Evolutionary conservation across 2,113 vertebrate genomes (phyloP), one percentile per base, ranked within the genome.

Genomic region (Etheostoma spectabile): DNA sequence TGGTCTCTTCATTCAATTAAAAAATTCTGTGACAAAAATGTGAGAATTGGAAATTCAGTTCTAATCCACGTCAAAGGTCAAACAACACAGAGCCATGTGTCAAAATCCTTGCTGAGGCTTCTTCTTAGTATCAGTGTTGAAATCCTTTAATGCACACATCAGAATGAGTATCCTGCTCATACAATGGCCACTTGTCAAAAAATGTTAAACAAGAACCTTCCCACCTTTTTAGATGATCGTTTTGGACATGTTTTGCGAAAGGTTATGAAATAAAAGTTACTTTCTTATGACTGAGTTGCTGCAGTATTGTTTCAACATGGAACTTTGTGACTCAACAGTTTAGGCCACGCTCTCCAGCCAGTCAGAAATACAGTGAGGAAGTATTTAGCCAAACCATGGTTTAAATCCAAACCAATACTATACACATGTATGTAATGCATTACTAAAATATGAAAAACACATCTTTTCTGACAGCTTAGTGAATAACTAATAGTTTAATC

Each of bases 71-170:
- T 38, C 42, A 56, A 27, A 46, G 53, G 62, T 30, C n/a, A 33
- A 66, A 46, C 4, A n/a, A 15, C 19, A 30, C 8, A 27, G 4
- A 62, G 18, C 1, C 10, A n/a, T 18, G 48, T 18, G 10, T 63
- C 11, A 15, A 64, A 56, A 49, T 72, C 68, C 42, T 79, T 49
- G 21, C 49, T 71, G 49, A 79, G n/a, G 30, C n/a, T 27, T 16
- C 55, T 1, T 45, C 76, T 53, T 53, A 55, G 19, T 60, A 38
- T 4, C 33, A 49, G 68, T 56, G 42, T 65, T 62, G 5, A 56
- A 74, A 67, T 67, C 8, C 33, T 73, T 38, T 49, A 52, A 65
- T 45, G n/a, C 52, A 42, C 3, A 24, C 21, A 53, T 74, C 14
- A 16, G 19, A 53, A 55, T 64, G 52, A 80, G 65, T 57, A 57